A percentile compares a stretch with the other conserved stretches of the same genome.
phyloP scores from a whole-genome alignment of 2,113 vertebrate genomes.

The Circaetus gallicus region DNA sequence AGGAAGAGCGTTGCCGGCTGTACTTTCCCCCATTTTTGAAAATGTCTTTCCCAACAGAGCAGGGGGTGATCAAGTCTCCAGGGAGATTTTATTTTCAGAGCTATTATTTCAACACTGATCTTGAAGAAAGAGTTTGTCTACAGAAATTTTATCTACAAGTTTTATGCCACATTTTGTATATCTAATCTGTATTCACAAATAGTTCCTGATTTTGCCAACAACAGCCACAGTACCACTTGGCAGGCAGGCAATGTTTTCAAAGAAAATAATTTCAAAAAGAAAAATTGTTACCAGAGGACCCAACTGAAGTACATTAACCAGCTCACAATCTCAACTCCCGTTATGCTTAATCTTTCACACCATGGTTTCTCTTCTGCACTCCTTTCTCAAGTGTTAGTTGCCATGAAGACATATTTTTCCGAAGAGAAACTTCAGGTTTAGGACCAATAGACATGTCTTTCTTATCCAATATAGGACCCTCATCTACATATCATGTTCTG shows the following conservation, averaged over 20 bases:
- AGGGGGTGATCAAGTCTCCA: background rate
- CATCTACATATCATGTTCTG: background rate
- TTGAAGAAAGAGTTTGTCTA: background rate
- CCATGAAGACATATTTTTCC: background rate
- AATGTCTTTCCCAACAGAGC: rapidly evolving
- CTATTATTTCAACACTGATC: background rate
- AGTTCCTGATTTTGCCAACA: background rate
- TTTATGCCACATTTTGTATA: rapidly evolving
- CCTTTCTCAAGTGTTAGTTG: background rate
- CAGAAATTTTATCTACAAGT: background rate
- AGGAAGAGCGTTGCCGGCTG: rapidly evolving
- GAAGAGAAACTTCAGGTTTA: background rate
- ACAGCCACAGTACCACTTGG: background rate
- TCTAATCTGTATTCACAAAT: background rate
- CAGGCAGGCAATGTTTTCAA: background rate
- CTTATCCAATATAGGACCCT: background rate
- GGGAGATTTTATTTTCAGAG: background rate
- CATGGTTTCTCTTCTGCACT: background rate
- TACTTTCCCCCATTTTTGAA: background rate
- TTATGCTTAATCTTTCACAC: background rate
- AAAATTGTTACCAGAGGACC: background rate
- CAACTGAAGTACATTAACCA: background rate
- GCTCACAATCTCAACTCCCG: background rate
- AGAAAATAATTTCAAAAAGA: background rate
- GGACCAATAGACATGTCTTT: background rate